Percentiles rank a stretch among this genome's conserved stretches.
These are phyloP conservation scores for Planiliza haematocheilus DNA, from an alignment of 2,113 vertebrate genomes.

Conservation along the genomic window DNA sequence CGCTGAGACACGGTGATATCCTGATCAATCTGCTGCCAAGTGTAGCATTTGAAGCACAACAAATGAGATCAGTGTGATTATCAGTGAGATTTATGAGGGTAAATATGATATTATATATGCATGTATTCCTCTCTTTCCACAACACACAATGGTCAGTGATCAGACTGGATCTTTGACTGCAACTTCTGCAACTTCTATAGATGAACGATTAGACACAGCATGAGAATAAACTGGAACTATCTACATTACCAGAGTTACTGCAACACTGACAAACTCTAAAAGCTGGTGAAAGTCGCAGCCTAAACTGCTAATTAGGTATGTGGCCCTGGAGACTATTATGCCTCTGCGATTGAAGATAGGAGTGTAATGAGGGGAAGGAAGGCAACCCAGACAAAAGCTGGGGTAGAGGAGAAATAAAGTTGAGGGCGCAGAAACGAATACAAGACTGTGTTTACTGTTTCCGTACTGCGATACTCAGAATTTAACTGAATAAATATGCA, in stretches of 20 bases:
- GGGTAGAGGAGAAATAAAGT: neutral
- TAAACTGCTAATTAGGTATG: constrained; percentile 46
- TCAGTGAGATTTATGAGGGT: too few relatives aligned
- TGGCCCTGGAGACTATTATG: constrained; percentile 26
- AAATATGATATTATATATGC: too few relatives aligned
- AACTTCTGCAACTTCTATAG: too few relatives aligned
- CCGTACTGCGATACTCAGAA: neutral
- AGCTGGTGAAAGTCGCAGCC: neutral
- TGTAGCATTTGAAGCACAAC: neutral
- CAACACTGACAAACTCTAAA: neutral
- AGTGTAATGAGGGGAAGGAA: constrained; percentile 20
- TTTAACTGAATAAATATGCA: neutral
- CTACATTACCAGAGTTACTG: neutral
- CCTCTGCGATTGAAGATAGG: constrained; percentile 42
- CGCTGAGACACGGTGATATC: neutral
- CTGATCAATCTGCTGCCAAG: neutral
- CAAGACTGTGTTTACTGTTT: neutral
- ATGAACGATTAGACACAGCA: neutral
- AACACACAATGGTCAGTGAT: too few relatives aligned
- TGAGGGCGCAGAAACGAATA: neutral
- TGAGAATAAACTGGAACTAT: neutral
- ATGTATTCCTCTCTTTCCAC: too few relatives aligned
- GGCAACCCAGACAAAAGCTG: constrained; percentile 22
- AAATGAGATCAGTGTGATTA: neutral
- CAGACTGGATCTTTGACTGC: too few relatives aligned